Percentiles rank a stretch among this genome's conserved stretches.
These are phyloP conservation scores for Gymnodraco acuticeps DNA, from an alignment of 2,797 vertebrate species.

Conservation along the genomic window DNA sequence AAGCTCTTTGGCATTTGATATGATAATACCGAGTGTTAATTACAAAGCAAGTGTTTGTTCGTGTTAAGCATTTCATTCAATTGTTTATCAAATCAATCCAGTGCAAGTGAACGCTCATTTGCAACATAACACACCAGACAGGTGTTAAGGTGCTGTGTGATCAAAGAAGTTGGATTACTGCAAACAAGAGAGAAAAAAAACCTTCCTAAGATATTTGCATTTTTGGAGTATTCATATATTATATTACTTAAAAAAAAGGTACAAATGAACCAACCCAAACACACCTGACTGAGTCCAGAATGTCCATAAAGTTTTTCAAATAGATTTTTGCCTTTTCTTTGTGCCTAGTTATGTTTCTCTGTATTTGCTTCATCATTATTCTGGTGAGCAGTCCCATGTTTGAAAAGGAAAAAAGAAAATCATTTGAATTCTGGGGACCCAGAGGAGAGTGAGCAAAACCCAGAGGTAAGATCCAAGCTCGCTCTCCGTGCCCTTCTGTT, in stretches of 20 bases:
- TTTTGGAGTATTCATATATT: neutral
- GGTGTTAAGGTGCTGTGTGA: constrained; percentile 58
- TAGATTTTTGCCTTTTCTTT: constrained; percentile 77
- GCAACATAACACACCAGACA: constrained; percentile 47
- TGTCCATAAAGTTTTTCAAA: constrained; percentile 71
- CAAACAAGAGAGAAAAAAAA: constrained; percentile 7
- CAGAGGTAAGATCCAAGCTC: constrained; percentile 81
- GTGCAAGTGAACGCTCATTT: constrained; percentile 52
- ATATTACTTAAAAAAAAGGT: constrained; percentile 12
- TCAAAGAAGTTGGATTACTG: constrained; percentile 48
- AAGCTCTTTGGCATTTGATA: constrained; percentile 75
- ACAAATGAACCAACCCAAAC: neutral
- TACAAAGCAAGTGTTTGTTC: constrained; percentile 68
- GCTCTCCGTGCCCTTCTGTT: constrained; percentile 75
- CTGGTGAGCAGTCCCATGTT: constrained; percentile 90
- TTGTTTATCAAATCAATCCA: constrained; percentile 70
- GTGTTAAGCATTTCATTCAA: constrained; percentile 60
- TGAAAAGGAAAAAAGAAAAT: constrained; percentile 81
- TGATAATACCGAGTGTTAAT: constrained; percentile 75
- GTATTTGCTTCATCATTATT: constrained; percentile 93
- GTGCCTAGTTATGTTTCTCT: constrained; percentile 76
- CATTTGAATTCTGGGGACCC: constrained; percentile 81
- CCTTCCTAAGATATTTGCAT: neutral
- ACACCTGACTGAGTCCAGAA: constrained; percentile 23
- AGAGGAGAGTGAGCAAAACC: constrained; percentile 76